phyloP scores from a whole-genome alignment of 2,888 invertebrate species.

The Linnaemya vulpina region DNA sequence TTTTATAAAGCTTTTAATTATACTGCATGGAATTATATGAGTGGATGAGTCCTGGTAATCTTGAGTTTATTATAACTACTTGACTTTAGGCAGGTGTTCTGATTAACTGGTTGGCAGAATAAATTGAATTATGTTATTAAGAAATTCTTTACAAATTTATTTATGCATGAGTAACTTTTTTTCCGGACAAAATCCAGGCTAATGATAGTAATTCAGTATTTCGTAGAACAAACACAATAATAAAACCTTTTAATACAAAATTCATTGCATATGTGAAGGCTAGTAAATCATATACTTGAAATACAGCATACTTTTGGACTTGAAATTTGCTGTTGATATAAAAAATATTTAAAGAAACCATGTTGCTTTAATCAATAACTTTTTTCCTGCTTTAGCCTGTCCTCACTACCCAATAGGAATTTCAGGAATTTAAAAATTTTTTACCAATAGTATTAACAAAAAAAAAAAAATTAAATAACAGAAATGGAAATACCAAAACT shows the following conservation, averaged over 20 bases:
- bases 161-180: not conserved
- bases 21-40: not conserved
- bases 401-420: not conserved
- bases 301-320: slow-evolving; percentile 15
- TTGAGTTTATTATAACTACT: not conserved
- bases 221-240: not conserved
- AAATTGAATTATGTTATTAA: not conserved
- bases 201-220: slow-evolving; percentile 18
- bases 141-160: not conserved
- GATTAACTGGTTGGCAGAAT: not conserved
- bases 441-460: slow-evolving; percentile 1
- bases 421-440: not conserved
- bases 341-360: not conserved
- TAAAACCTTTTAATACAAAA: not conserved
- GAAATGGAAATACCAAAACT: not conserved
- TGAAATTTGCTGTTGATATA: not conserved
- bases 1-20: not conserved
- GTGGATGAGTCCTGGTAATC: not conserved
- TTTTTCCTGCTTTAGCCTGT: not conserved
- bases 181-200: not conserved
- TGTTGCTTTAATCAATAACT: not conserved
- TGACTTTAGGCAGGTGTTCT: not conserved
- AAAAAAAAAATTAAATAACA: not conserved
- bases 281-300: not conserved
- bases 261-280: not conserved